Base-by-base conservation (phyloP, 2,113 vertebrate genomes). In the Mesoclemmys tuberculata region DNA sequence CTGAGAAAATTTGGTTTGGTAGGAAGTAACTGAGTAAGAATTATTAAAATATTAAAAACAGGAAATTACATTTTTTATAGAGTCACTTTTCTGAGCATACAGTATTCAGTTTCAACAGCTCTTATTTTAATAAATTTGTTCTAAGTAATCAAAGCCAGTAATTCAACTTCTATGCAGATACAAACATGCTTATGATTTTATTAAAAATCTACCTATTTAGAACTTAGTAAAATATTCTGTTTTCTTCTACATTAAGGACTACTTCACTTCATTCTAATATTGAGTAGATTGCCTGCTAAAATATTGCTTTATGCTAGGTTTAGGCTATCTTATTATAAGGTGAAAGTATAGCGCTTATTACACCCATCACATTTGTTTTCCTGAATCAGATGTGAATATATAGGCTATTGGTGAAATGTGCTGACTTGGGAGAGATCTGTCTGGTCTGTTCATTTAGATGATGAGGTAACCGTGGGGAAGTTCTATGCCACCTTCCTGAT, bases 401-500 rank as follows among this genome's bases (percentile, higher is more conserved):
- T 95, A 98, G 98, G 96, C 97, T 98, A 95, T 97, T 98, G 97
- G 96, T 98, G 97, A 97, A 98, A 98, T 97, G 97, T 98, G 98
- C 98, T 99, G 99, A 99, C 98, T 98, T 97, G 98, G 99, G 99
- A 99, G 98, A 99, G 99, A 98, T 99, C 98, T 99, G 99, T 99
- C 99, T 99, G 99, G 99, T 99, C 99, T 99, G 98, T 99, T 99
- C 99, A 98, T 99, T 99, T 99, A 99, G 99, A 99, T 99, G 99
- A 99, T 99, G 99, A 99, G 99, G 99, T 99, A 99, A 99, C 99
- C 99, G 99, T 99, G 99, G 99, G 99, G 99, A 99, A 99, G 99
- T 99, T 99, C 99, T 99, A 99, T 99, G 99, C 99, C 99, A 99
- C 99, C 99, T 99, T 99, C 99, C 99, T 99, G 99, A 99, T 99